phyloP scores from a whole-genome alignment of 2,888 invertebrate genomes.

The Prionchulus punctatus region DNA sequence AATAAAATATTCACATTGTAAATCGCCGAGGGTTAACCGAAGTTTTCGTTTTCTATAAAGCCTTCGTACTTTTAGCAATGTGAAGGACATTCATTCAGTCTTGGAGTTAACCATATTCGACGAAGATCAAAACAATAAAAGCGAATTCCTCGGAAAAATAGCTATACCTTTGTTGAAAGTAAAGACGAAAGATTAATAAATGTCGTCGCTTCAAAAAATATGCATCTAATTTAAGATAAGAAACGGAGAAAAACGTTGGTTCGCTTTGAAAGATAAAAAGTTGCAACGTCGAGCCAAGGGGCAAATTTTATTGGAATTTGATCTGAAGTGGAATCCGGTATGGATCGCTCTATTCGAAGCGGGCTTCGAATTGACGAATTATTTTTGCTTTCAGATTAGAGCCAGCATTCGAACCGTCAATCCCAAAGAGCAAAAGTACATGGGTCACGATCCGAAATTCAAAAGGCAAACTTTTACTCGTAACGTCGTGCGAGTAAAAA shows the following conservation, averaged over 20 bases:
- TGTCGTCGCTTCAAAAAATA: too few relatives aligned
- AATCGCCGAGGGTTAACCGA: too few relatives aligned
- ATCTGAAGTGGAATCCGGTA: constrained; percentile 76
- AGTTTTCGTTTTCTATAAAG: too few relatives aligned
- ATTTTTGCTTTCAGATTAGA: too few relatives aligned
- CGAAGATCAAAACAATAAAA: constrained; percentile 82
- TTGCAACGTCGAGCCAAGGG: constrained; percentile 77
- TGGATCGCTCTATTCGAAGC: too few relatives aligned
- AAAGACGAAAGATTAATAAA: too few relatives aligned
- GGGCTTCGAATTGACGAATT: too few relatives aligned
- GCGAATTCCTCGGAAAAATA: constrained; percentile 85
- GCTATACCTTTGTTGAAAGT: constrained; percentile 60
- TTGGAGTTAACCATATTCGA: constrained; percentile 90
- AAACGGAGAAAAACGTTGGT: constrained; percentile 86
- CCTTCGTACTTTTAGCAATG: constrained; percentile 30
- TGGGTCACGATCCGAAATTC: constrained; percentile 84
- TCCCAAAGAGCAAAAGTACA: constrained; percentile 84
- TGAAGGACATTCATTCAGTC: constrained; percentile 75
- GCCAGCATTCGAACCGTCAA: constrained; percentile 83
- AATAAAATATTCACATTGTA: constrained; percentile 93
- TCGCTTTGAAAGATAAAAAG: constrained; percentile 85
- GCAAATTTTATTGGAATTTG: constrained; percentile 76
- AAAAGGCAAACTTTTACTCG: constrained; percentile 81
- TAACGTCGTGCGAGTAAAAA: constrained; percentile 78
- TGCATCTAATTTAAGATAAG: constrained; percentile 55